Conservation (phyloP, 2,888 invertebrate genomes). For the Cantharis lateralis region DNA sequence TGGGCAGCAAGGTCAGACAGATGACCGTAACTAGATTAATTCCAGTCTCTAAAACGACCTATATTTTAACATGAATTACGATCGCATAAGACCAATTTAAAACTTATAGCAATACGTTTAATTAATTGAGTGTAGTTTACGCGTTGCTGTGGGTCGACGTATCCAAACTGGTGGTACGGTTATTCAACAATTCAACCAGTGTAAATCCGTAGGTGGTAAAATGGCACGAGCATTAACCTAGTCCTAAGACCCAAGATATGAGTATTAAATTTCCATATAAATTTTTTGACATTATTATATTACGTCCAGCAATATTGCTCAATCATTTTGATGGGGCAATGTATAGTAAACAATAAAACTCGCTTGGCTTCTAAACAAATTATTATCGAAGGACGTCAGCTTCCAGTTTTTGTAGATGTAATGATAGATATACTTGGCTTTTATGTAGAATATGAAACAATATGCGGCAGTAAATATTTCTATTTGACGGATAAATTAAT, state of each 20-base stretch:
- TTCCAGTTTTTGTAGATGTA: conserved; percentile 16
- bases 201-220: conserved; percentile 31
- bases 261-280: conserved; percentile 35
- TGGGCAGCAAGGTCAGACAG: conserved; percentile 14
- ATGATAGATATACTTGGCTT: background rate
- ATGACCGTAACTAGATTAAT: conserved; percentile 18
- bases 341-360: conserved; percentile 22
- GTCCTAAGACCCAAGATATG: conserved; percentile 34
- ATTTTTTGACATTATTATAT: conserved; percentile 24
- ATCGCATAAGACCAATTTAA: conserved; percentile 22
- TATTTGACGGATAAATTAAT: background rate
- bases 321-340: conserved; percentile 32
- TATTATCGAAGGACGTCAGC: conserved; percentile 28
- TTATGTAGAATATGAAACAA: background rate
- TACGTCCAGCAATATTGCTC: conserved; percentile 33
- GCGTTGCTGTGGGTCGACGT: conserved; percentile 51
- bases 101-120: conserved; percentile 31
- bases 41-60: conserved; percentile 19
- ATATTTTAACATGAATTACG: conserved; percentile 27
- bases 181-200: background rate
- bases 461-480: background rate
- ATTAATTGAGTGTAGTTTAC: conserved; percentile 53
- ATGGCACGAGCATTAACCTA: conserved; percentile 40
- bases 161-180: conserved; percentile 41
- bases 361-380: conserved; percentile 22